Conservation (phyloP, 1,140 invertebrate species). For the Melanaphis sacchari region DNA sequence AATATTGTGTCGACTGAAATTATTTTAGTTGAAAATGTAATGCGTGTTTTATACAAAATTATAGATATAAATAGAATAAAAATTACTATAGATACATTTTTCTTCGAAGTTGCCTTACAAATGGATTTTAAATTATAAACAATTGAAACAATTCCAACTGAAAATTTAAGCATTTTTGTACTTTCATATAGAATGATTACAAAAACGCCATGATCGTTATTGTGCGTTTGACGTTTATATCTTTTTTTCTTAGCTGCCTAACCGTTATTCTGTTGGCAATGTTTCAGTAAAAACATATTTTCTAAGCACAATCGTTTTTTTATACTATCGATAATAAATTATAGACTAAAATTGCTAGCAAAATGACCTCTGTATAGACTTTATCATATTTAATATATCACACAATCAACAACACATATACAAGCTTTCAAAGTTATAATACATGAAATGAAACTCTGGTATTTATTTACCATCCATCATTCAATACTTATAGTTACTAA, state of each 20-base stretch:
- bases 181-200: slow-evolving; percentile 29
- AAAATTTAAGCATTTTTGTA: slow-evolving; percentile 18
- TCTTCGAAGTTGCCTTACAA: neutral
- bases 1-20: neutral
- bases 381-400: neutral
- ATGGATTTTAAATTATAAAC: slow-evolving; percentile 24
- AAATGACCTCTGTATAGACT: neutral
- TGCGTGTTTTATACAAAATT: neutral
- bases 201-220: slow-evolving; percentile 6
- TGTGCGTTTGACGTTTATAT: slow-evolving; percentile 49
- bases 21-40: neutral
- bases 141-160: slow-evolving; percentile 42
- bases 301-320: neutral
- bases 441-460: neutral
- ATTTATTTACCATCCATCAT: neutral
- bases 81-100: slow-evolving; percentile 9
- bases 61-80: neutral
- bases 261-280: slow-evolving; percentile 10
- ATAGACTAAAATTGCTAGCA: neutral
- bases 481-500: neutral
- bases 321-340: neutral
- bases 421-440: neutral
- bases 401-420: neutral
- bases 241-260: neutral
- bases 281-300: slow-evolving; percentile 50